These are phyloP conservation scores for Campopleginae sp. DNA, from an alignment of 2,888 invertebrate genomes.

Conservation along the genomic window DNA sequence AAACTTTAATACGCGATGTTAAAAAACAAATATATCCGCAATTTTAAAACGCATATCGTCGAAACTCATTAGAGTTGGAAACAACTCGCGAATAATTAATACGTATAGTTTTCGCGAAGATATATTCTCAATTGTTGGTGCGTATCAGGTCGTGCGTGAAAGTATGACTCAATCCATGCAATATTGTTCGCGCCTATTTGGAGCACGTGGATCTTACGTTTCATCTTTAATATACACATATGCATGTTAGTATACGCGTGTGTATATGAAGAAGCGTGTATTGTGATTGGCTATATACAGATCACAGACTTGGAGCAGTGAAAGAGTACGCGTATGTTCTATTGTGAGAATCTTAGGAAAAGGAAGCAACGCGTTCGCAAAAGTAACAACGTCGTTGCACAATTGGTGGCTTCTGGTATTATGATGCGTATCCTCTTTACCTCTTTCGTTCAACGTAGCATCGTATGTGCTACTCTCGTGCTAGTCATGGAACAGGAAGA, in stretches of 20 bases:
- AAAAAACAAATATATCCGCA: background rate
- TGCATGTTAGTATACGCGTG: background rate
- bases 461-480: background rate
- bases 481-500: conserved; percentile 32
- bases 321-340: conserved; percentile 27
- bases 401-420: conserved; percentile 37
- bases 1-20: background rate
- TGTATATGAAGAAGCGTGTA: background rate
- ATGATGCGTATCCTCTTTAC: conserved; percentile 41
- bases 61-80: background rate
- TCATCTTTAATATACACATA: background rate
- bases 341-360: conserved; percentile 71
- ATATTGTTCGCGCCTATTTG: conserved; percentile 41
- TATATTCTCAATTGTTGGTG: conserved; percentile 17
- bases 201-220: conserved; percentile 40
- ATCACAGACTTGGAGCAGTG: conserved; percentile 7
- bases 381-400: conserved; percentile 68
- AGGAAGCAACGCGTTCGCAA: conserved; percentile 67
- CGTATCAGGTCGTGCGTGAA: conserved; percentile 47
- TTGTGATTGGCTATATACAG: conserved; percentile 5
- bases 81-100: background rate
- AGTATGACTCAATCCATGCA: conserved; percentile 54
- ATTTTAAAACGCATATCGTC: background rate
- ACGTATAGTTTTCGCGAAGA: background rate
- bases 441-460: background rate